Percentiles rank a stretch among this genome's conserved stretches.
Conservation (phyloP, 2,797 vertebrate species). For the Mionectes olivaceus region DNA sequence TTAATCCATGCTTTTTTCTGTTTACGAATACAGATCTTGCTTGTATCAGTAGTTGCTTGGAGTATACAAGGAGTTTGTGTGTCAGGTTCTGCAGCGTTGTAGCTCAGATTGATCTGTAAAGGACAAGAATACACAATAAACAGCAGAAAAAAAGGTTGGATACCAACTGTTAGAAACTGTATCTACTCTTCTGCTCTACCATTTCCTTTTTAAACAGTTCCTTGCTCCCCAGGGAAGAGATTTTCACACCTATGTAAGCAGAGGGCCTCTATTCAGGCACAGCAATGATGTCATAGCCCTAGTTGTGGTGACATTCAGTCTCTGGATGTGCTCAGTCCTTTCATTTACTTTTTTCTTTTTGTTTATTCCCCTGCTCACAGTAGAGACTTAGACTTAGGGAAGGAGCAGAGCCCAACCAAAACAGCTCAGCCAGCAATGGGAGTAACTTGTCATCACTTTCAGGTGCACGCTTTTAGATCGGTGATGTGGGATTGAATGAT, state of each 20-base stretch:
- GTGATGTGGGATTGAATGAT: background rate
- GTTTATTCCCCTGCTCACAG: background rate
- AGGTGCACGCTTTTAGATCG: background rate
- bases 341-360: background rate
- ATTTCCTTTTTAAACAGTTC: background rate
- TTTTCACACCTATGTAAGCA: background rate
- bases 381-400: background rate
- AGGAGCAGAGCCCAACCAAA: background rate
- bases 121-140: background rate
- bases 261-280: background rate
- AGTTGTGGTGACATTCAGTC: background rate
- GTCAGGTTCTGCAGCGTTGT: background rate
- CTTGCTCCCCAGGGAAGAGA: background rate
- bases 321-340: background rate
- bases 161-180: background rate
- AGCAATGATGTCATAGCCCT: background rate
- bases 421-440: background rate
- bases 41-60: background rate
- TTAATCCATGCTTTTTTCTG: background rate
- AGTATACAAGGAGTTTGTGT: rapidly evolving
- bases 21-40: background rate
- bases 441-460: background rate
- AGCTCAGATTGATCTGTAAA: background rate
- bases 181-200: background rate
- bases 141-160: background rate